phyloP scores from a whole-genome alignment of 2,113 vertebrate genomes.

The Euleptes europaea region DNA sequence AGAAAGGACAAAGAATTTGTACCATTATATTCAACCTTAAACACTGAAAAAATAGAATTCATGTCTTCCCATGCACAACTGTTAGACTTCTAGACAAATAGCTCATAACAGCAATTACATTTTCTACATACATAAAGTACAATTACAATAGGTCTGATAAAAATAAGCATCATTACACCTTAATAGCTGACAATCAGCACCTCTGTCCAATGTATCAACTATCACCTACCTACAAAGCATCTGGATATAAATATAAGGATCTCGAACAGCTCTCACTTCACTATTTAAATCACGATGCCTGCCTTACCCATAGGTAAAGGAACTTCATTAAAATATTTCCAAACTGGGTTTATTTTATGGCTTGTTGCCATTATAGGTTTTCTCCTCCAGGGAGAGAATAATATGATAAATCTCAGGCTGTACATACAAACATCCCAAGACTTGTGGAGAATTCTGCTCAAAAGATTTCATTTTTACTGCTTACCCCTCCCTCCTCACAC shows the following conservation, averaged over 20 bases:
- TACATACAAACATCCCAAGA: too few relatives aligned
- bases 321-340: too few relatives aligned
- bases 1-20: constrained; percentile 28
- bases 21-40: not conserved
- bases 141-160: constrained; percentile 28
- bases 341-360: too few relatives aligned
- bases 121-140: constrained; percentile 39
- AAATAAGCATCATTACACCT: constrained; percentile 31
- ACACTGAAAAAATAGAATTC: constrained; percentile 27
- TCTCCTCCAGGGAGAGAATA: too few relatives aligned
- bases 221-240: constrained; percentile 37
- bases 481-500: too few relatives aligned
- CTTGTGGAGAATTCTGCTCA: too few relatives aligned
- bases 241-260: constrained; percentile 8
- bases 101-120: constrained; percentile 4
- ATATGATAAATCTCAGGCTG: too few relatives aligned
- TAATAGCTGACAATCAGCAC: constrained; percentile 14
- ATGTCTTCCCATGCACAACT: not conserved
- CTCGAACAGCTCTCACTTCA: constrained; percentile 13
- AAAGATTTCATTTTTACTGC: too few relatives aligned
- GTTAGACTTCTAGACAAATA: constrained; percentile 4
- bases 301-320: too few relatives aligned
- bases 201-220: not conserved
- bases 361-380: too few relatives aligned
- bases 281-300: too few relatives aligned